phyloP scores from a whole-genome alignment of 2,113 vertebrate species.

The Apus apus region DNA sequence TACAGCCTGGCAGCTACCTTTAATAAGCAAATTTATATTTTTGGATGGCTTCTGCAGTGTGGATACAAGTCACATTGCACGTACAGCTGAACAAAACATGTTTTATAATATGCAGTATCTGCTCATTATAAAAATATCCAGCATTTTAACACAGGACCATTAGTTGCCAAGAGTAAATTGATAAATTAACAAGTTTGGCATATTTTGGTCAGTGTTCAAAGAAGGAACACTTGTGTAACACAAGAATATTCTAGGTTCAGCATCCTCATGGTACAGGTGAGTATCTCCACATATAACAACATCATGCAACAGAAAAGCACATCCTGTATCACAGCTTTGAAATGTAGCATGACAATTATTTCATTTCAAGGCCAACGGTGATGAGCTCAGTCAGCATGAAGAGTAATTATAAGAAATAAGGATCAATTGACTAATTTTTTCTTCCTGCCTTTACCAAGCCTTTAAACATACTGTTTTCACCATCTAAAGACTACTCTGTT shows the following conservation, averaged over 20 bases:
- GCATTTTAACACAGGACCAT: background rate
- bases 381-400: background rate
- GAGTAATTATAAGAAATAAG: background rate
- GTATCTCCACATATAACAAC: background rate
- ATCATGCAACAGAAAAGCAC: background rate
- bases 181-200: background rate
- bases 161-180: background rate
- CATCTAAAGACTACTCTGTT: background rate
- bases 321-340: constrained; percentile 32
- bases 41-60: background rate
- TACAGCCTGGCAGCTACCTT: background rate
- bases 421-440: background rate
- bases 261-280: background rate
- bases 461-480: background rate
- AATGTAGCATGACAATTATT: background rate
- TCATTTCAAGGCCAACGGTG: background rate
- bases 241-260: background rate
- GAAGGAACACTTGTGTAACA: background rate
- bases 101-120: background rate
- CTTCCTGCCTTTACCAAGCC: background rate
- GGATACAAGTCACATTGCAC: background rate
- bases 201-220: background rate
- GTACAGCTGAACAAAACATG: background rate
- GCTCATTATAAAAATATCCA: background rate
- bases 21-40: constrained; percentile 15